Conservation (phyloP, 2,888 invertebrate genomes). For the Erynnis tages region DNA sequence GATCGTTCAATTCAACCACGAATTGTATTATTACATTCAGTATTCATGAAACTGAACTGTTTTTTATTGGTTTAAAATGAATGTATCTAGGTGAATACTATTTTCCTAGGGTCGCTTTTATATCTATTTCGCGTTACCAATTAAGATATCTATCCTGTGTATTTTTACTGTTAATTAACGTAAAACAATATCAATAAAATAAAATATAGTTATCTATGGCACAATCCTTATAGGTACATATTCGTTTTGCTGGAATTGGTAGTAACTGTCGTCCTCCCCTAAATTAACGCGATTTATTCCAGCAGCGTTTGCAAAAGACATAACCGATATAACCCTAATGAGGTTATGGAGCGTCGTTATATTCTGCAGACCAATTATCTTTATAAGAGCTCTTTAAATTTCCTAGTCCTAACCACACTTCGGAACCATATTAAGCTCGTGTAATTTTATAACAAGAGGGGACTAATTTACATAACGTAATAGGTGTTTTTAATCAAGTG, state of each 20-base stretch:
- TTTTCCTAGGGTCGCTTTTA: background rate
- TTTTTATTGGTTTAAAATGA: slow-evolving; percentile 1
- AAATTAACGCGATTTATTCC: slow-evolving; percentile 40
- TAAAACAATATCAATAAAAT: slow-evolving; percentile 5
- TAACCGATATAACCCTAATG: slow-evolving; percentile 42
- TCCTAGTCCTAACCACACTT: slow-evolving; percentile 48
- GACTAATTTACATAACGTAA: too few species aligned
- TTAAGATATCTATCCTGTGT: too few species aligned
- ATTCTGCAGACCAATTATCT: slow-evolving; percentile 56
- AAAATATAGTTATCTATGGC: background rate
- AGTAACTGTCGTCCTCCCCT: slow-evolving; percentile 31
- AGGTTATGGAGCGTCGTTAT: slow-evolving; percentile 40
- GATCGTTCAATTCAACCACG: background rate
- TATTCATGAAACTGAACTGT: slow-evolving; percentile 5
- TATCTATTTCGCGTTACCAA: background rate
- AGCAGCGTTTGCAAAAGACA: slow-evolving; percentile 39
- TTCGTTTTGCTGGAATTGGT: slow-evolving; percentile 6
- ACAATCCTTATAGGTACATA: slow-evolving; percentile 3
- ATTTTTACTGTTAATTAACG: too few species aligned
- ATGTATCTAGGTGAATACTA: too few species aligned
- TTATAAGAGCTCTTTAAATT: slow-evolving; percentile 59
- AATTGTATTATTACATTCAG: background rate
- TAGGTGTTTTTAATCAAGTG: too few species aligned
- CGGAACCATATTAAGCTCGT: slow-evolving; percentile 45
- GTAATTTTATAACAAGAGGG: too few species aligned